Evolutionary conservation across 2,888 invertebrate genomes (phyloP), one percentile per base, ranked within the genome.

Genomic region (Seladonia tumulorum): DNA sequence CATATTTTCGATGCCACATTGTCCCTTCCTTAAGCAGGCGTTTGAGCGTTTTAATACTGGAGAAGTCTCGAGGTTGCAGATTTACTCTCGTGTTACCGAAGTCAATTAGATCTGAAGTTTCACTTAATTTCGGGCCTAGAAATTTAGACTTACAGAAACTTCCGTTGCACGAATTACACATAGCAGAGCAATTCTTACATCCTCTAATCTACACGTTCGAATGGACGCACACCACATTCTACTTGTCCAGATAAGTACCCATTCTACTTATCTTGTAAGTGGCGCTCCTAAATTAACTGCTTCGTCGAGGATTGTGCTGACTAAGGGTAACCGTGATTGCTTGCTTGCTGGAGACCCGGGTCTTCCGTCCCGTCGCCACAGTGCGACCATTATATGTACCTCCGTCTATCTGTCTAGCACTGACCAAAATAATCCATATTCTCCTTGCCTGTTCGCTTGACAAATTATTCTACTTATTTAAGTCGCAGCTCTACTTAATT

Each of bases 201-300:
- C 35, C 4, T 10, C 4, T 39, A 68, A 39, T 68, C 39, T 68
- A 39, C 68, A 39, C 35, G 22, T 68, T 22, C 22, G 68, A 68
- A 68, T 39, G 35, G 35, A 68, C 39, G 35, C 39, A 22, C 35
- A 22, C 7, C 12, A 35, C 39, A 68, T 68, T 68, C 35, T 68
- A 68, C 68, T 68, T 68, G 68, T 68, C 35, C 68, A 68, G 35
- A 39, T 68, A 39, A 68, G 35, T 68, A 35, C 35, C 22, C 29
- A 63, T 68, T 68, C 68, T 68, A 35, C 68, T 68, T 68, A 68
- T 68, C 68, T 68, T 68, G 35, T 39, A 68, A 68, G 68, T 12
- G 68, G 68, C 68, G 35, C 35, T 68, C 68, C 39, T 68, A 68
- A 68, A 35, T 68, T 39, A 68, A 39, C 35, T 68, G 68, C 22